Evolutionary conservation across 1,140 invertebrate species (phyloP).

Genomic region (Conus ventricosus): DNA sequence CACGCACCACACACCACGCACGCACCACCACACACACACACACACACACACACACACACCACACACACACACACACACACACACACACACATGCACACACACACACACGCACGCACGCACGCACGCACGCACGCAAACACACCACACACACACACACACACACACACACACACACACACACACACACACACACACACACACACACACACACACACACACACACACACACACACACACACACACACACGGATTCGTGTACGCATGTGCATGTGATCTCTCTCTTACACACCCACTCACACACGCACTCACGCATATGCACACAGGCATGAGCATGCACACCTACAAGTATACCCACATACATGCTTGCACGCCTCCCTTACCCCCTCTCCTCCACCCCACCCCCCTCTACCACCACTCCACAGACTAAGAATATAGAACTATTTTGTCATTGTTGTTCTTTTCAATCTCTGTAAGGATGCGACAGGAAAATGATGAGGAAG

Average conservation of each 20-base stretch:
- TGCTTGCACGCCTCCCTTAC: background rate
- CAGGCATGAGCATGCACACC: background rate
- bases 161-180: conserved; percentile 1
- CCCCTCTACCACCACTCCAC: no score
- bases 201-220: no score
- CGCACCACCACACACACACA: no score
- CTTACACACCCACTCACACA: background rate
- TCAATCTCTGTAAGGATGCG: no score
- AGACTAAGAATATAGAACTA: no score
- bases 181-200: no score
- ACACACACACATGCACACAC: background rate
- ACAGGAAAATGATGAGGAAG: no score
- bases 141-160: background rate
- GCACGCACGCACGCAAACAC: background rate
- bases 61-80: background rate
- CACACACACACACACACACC: background rate
- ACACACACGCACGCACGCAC: background rate
- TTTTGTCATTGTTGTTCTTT: no score
- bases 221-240: background rate
- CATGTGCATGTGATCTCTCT: background rate
- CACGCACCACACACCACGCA: no score
- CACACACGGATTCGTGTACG: background rate
- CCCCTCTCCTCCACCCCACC: no score
- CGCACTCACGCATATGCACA: background rate
- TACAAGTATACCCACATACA: background rate